Base-by-base conservation (phyloP, 2,888 invertebrate genomes). In the Lochmaea crataegi region DNA sequence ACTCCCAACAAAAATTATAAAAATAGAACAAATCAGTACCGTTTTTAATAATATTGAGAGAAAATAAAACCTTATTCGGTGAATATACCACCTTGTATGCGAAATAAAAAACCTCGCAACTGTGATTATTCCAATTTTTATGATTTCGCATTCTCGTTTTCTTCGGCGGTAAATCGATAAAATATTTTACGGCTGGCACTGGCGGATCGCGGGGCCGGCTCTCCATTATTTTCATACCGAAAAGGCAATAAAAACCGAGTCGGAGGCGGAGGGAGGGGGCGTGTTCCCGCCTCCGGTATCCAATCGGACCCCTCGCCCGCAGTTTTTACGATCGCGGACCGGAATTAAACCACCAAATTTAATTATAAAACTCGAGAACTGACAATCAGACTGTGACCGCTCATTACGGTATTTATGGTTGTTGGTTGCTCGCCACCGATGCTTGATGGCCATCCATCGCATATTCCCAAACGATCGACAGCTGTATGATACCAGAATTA, bases 301-400 rank as follows among this genome's bases (percentile, higher is more conserved):
- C 78, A 77, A 78, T 82, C 82, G 82, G 81, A 80, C 83, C 82
- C 79, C 70, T 42, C 76, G 75, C 77, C 77, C 63, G 57, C 58
- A 48, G 70, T 73, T 73, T 61, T 86, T 85, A 85, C 84, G 85
- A 85, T 83, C 81, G 77, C 78, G 80, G 56, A 65, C 65, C 78
- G 81, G 83, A 84, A 84, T 85, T 84, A 83, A 85, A 85, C 83
- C 84, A 83, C 85, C 86, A 83, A 86, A 86, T 85, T 85, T 85
- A 86, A 86, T 86, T 85, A 85, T 83, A 82, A 83, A 82, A 75
- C 75, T 72, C 74, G 78, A 32, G 32, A 73, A 73, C 76, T 71
- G 76, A 77, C 75, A 70, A 76, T 79, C 76, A 73, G 72, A 78
- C 79, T 78, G 78, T 80, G 79, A 80, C 78, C 76, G 76, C 68